Evolutionary conservation across 2,888 invertebrate species (phyloP).

Genomic region (Spodoptera picta): DNA sequence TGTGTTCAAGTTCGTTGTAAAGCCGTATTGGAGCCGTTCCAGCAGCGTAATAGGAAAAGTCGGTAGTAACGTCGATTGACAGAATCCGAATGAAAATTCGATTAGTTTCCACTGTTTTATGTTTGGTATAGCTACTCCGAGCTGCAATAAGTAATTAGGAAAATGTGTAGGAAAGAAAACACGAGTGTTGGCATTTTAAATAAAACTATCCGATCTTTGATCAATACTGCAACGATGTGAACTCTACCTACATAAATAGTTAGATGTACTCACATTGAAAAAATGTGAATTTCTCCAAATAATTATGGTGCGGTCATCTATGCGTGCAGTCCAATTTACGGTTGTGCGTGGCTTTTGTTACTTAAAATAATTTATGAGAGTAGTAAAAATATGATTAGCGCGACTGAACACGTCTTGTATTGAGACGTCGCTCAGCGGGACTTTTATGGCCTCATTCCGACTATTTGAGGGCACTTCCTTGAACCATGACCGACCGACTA

Average conservation of each 20-base stretch:
- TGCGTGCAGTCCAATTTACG: constrained; percentile 66
- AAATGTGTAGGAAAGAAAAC: constrained; percentile 25
- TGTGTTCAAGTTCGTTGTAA: constrained; percentile 56
- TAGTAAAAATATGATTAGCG: constrained; percentile 83
- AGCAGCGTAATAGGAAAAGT: constrained; percentile 67
- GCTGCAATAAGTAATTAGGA: constrained; percentile 16
- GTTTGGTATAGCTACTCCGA: constrained; percentile 18
- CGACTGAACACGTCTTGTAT: constrained; percentile 70
- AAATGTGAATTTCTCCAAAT: constrained; percentile 47
- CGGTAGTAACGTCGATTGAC: constrained; percentile 53
- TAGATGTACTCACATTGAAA: too few species aligned
- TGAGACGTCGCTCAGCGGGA: constrained; percentile 81
- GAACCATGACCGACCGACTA: constrained; percentile 75
- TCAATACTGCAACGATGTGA: too few species aligned
- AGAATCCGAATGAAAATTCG: constrained; percentile 56
- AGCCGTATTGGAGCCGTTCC: constrained; percentile 62
- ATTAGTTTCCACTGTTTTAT: constrained; percentile 48
- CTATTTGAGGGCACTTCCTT: constrained; percentile 82
- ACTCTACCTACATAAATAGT: too few species aligned
- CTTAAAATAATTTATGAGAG: constrained; percentile 75
- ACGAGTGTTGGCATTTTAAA: constrained; percentile 5
- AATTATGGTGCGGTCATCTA: constrained; percentile 59
- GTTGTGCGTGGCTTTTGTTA: constrained; percentile 68
- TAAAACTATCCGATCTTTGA: not conserved
- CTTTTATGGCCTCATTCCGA: constrained; percentile 83